Evolutionary conservation across 2,888 invertebrate genomes (phyloP), one percentile per base, ranked within the genome.

Genomic region (Selenia dentaria): DNA sequence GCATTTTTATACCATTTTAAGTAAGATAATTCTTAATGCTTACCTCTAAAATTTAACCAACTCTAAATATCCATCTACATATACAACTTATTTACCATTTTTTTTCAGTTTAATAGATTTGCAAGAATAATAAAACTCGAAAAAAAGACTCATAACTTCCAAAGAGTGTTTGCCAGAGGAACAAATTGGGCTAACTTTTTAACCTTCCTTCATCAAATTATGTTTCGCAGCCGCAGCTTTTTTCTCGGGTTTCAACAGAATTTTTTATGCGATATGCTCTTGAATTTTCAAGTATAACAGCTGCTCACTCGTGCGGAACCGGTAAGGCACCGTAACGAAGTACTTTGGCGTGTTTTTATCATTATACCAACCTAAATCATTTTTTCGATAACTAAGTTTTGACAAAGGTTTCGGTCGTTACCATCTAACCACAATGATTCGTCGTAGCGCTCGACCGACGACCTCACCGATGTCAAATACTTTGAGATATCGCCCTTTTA

Each of bases 161-260:
- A 59, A 62, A 67, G 57, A 65, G 62, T 57, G 60, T 64, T 62
- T 59, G 59, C 62, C 58, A 57, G 50, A 56, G 54, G 56, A 63
- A 67, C 64, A 70, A 71, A 73, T 67, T 68, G 65, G 60, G 53
- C 64, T 62, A 74, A 74, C 70, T 74, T 76, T 76, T 74, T 71
- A 75, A 76, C 69, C 62, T 66, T 57, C 64, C 60, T 54, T 70
- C 67, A 65, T 73, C 65, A 72, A 71, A 75, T 75, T 67, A 70
- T 70, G 62, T 65, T 69, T 57, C 60, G 59, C 52, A 51, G 50
- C 54, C 51, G 51, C 51, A 52, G 58, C 62, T 59, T 66, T 40
- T 65, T 67, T 56, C 58, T 59, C 44, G 52, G 54, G 40, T 39
- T 54, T 41, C 48, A 55, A 57, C 57, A 48, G 61, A 61, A 57